Evolutionary conservation across 2,797 vertebrate species (phyloP), one percentile per base, ranked within the genome.

Genomic region (Dermochelys coriacea): DNA sequence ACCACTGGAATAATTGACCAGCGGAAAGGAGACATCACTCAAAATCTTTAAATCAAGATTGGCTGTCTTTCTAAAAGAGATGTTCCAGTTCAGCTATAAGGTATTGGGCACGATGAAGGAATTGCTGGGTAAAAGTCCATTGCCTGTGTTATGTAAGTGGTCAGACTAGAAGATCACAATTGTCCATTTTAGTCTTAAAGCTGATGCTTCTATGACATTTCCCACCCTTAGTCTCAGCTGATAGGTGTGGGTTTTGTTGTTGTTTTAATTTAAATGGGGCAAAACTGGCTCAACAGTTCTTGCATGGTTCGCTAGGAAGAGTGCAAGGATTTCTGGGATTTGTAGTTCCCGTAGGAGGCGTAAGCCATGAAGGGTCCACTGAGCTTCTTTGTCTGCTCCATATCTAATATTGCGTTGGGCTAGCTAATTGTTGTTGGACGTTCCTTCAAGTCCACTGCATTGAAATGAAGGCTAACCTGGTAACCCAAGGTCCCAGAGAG

Each of bases 221-320:
- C 41, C 18, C 0, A 37, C 47, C 84, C 75, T 29, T 52, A 68
- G 86, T 14, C 9, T 80, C n/a, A 55, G 84, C 71, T 2, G 49
- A 29, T 45, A 87, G 47, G 1, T n/a, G 25, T 86, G 1, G 37
- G 82, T 37, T 68, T 12, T 68, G 18, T 68, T 34, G 4, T 50
- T 41, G 41, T 91, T 12, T 59, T 85, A 16, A 78, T 93, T 77
- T 68, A 23, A 68, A 68, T 37, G 81, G 12, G 0, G 2, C 6
- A 14, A 81, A 47, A 4, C 34, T 92, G 23, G 1, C 57, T 85
- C 61, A 27, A 1, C 31, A 54, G n/a, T 9, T 41, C 19, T 82
- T 91, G 31, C 2, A 18, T 0, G 0, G 45, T 15, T 21, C 0
- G 0, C 50, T 29, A 75, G 25, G 29, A 71, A 25, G 47, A 21